Evolutionary conservation across 2,113 vertebrate genomes (phyloP), one percentile per base, ranked within the genome.

Genomic region (Entelurus aequoreus): DNA sequence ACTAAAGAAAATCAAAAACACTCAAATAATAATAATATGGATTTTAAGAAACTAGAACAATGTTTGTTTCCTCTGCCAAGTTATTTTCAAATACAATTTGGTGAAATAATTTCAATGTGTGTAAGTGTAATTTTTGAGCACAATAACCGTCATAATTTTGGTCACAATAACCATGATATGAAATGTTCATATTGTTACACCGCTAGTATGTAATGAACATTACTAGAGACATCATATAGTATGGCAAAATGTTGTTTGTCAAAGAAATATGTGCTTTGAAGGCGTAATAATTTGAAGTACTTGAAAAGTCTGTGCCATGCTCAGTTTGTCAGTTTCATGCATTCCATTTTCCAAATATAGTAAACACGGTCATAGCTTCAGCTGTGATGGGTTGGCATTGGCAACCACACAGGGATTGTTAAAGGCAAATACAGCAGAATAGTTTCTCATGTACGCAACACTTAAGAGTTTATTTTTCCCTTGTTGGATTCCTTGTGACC

Each of bases 281-380:
- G 42, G 42, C 51, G 35, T 19, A 40, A 37, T 5, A 54, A 54
- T n/a, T 12, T 63, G 0, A 28, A 55, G 40, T 4, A 8, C 6
- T 47, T 58, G 7, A 3, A 12, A 68, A 50, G 50, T 62, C 76
- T 8, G 52, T 44, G 50, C 38, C 54, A 52, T 66, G 44, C 48
- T 2, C 42, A 65, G n/a, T 38, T 42, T 4, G 5, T 12, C 38
- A 54, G 14, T 54, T 28, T 13, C 12, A 54, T 54, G 5, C 35
- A 6, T 54, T 54, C 78, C 37, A 69, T 73, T 78, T 67, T 82
- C 83, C 75, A 82, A 83, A 83, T 80, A 77, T 83, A 79, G 76
- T 37, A 48, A 28, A 77, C 50, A 68, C 35, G 46, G 54, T 48
- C 48, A 69, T 56, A 37, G 44, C 55, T 65, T 79, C 38, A 58